Conservation (phyloP, 2,113 vertebrate species). For the Nibea coibor region DNA sequence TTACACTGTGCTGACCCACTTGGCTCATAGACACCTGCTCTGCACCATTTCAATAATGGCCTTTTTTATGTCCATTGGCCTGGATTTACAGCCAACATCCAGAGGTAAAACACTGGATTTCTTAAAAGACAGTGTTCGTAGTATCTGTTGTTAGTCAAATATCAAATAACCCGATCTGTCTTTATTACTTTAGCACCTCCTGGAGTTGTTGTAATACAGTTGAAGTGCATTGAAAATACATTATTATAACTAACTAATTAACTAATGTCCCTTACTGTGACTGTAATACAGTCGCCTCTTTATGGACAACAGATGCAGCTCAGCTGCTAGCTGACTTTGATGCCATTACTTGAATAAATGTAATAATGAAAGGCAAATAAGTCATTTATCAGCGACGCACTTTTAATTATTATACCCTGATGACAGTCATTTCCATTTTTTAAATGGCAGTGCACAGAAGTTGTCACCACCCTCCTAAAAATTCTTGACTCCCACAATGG, state of each 20-base stretch:
- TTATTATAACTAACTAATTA: too few species aligned
- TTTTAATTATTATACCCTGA: neutral
- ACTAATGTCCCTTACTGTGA: too few species aligned
- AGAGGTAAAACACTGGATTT: neutral
- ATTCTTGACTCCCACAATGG: neutral
- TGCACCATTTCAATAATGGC: slow-evolving; percentile 6
- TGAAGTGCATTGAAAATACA: too few species aligned
- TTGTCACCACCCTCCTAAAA: neutral
- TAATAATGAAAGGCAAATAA: too few species aligned
- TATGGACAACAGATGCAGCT: too few species aligned
- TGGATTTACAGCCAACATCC: neutral
- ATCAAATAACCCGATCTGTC: neutral
- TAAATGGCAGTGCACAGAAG: neutral
- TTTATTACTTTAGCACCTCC: neutral
- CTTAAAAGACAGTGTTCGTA: neutral
- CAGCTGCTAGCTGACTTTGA: too few species aligned
- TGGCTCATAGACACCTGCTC: slow-evolving; percentile 7
- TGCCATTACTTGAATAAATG: too few species aligned
- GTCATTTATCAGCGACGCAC: too few species aligned
- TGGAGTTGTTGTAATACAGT: neutral
- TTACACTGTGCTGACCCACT: slow-evolving; percentile 9
- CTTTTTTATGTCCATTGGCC: slow-evolving; percentile 13
- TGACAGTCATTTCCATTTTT: neutral
- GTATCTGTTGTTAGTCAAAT: neutral
- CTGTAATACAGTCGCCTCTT: too few species aligned